Evolutionary conservation across 2,113 vertebrate genomes (phyloP).

Genomic region (Apteryx mantelli): DNA sequence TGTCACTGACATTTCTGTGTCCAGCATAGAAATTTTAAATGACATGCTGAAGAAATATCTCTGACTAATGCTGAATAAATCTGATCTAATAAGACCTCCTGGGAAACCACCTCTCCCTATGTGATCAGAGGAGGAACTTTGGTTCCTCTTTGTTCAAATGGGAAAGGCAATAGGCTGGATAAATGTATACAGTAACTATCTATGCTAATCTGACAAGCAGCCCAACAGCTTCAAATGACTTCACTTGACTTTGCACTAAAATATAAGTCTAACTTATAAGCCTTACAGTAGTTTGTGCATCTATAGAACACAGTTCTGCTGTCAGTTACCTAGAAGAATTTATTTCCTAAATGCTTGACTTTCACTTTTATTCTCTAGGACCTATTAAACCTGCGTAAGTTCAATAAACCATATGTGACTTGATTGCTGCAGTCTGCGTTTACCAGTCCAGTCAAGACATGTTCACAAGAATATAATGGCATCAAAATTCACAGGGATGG

Average conservation of each 20-base stretch:
- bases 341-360: background rate
- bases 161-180: background rate
- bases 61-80: constrained; percentile 34
- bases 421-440: background rate
- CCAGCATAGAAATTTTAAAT: background rate
- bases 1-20: background rate
- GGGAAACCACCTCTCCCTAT: constrained; percentile 26
- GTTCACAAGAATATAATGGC: background rate
- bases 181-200: background rate
- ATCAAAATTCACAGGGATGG: background rate
- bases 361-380: background rate
- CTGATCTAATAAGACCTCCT: constrained; percentile 54
- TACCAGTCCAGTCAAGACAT: background rate
- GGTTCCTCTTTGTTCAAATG: background rate
- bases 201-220: background rate
- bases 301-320: background rate
- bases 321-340: background rate
- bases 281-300: background rate
- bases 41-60: constrained; percentile 33
- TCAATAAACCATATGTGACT: background rate
- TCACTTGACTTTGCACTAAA: background rate
- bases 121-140: background rate
- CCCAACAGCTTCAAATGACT: background rate
- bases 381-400: background rate
- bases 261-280: background rate